phyloP scores from a whole-genome alignment of 1,140 invertebrate species.

The Pogonognathellus flavescens region DNA sequence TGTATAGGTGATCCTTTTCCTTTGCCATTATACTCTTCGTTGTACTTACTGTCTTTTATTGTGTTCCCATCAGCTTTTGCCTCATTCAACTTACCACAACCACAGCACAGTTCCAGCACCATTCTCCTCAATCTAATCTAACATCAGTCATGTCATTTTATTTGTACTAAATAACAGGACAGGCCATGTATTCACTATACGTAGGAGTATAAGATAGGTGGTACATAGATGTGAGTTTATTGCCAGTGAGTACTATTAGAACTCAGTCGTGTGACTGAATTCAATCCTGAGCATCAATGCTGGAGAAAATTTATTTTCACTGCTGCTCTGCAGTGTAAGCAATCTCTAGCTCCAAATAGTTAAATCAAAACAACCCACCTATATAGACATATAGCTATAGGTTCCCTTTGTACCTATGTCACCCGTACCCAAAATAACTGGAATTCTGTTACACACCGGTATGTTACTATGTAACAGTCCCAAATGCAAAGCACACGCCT shows the following conservation, averaged over 20 bases:
- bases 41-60: constrained; percentile 29
- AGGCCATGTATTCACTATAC: not conserved
- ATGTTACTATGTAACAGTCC: too few species aligned
- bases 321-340: constrained; percentile 54
- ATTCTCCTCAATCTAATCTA: not conserved
- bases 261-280: constrained; percentile 40
- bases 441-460: too few species aligned
- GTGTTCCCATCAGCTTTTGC: constrained; percentile 32
- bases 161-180: too few species aligned
- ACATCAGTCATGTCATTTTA: not conserved
- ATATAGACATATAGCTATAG: too few species aligned
- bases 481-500: too few species aligned
- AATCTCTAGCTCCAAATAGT: constrained; percentile 52
- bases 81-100: not conserved
- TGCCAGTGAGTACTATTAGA: not conserved
- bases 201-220: not conserved
- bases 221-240: not conserved
- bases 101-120: not conserved
- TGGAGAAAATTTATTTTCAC: constrained; percentile 2
- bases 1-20: not conserved
- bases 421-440: too few species aligned
- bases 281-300: constrained; percentile 22
- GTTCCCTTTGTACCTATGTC: not conserved
- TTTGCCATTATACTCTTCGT: not conserved
- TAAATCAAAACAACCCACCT: constrained; percentile 31